Conservation (phyloP, 2,888 invertebrate genomes). For the Tetheella fluctuosa region DNA sequence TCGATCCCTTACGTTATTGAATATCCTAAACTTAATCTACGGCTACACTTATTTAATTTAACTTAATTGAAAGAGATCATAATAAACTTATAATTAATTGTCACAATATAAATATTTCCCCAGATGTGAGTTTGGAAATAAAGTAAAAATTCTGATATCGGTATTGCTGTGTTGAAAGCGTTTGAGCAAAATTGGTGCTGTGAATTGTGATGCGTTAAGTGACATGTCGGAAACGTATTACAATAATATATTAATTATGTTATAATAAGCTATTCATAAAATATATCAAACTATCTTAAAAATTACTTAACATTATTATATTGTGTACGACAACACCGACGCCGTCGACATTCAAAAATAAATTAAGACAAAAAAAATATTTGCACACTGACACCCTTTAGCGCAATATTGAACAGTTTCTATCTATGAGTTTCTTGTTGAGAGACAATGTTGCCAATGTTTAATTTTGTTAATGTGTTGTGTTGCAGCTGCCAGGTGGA, state of each 20-base stretch:
- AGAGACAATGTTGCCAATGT: slow-evolving; percentile 16
- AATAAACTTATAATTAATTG: slow-evolving; percentile 80
- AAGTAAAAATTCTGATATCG: slow-evolving; percentile 18
- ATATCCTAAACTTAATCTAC: slow-evolving; percentile 23
- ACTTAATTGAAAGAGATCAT: slow-evolving; percentile 82
- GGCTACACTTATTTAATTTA: slow-evolving; percentile 61
- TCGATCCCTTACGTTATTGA: slow-evolving; percentile 15
- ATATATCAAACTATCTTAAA: slow-evolving; percentile 75
- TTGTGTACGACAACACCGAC: slow-evolving; percentile 50
- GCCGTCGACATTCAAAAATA: slow-evolving; percentile 66
- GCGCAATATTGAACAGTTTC: slow-evolving; percentile 44
- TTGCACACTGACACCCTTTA: slow-evolving; percentile 60
- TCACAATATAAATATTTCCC: slow-evolving; percentile 71
- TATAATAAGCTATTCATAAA: slow-evolving; percentile 61
- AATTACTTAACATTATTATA: slow-evolving; percentile 81
- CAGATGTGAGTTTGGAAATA: slow-evolving; percentile 31
- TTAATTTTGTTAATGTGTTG: slow-evolving; percentile 20
- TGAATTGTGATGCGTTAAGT: slow-evolving; percentile 52
- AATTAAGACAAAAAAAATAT: slow-evolving; percentile 74
- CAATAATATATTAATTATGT: slow-evolving; percentile 66
- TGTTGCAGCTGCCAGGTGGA: slow-evolving; percentile 45
- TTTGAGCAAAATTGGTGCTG: slow-evolving; percentile 55
- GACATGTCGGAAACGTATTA: slow-evolving; percentile 48
- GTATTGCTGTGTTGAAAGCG: slow-evolving; percentile 29
- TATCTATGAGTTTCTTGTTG: slow-evolving; percentile 10